Percentiles rank a stretch among this genome's conserved stretches.
Evolutionary conservation across 1,140 invertebrate genomes (phyloP).

Genomic region (Anagrus nilaparvatae): DNA sequence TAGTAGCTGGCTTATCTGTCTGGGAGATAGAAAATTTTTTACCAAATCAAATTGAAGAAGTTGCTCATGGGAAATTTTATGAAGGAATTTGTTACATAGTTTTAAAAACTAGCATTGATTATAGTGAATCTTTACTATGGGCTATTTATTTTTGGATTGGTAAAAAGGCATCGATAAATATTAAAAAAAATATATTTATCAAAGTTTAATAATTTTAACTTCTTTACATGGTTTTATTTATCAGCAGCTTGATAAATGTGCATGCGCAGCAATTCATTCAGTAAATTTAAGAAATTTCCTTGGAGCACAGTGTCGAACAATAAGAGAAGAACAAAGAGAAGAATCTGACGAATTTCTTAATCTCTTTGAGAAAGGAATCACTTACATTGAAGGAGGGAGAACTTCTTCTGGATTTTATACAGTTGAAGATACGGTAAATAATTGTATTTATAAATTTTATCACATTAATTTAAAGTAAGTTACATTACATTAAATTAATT

Average conservation of each 20-base stretch:
- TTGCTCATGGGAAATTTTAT: constrained; percentile 95
- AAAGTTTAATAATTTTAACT: constrained; percentile 4
- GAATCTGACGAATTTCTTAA: constrained; percentile 93
- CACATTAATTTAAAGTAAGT: background rate
- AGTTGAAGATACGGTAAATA: constrained; percentile 76
- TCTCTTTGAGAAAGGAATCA: constrained; percentile 85
- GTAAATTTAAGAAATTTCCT: constrained; percentile 95
- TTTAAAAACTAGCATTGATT: constrained; percentile 81
- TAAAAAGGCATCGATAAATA: constrained; percentile 77
- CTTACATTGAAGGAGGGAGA: constrained; percentile 92
- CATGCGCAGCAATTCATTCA: constrained; percentile 97
- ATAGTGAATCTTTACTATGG: constrained; percentile 79
- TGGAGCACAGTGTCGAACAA: constrained; percentile 92
- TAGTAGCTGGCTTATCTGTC: constrained; percentile 71
- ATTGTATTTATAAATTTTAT: constrained; percentile 5
- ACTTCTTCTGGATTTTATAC: constrained; percentile 97
- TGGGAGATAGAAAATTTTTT: constrained; percentile 99
- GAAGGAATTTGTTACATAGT: constrained; percentile 99
- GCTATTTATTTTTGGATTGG: constrained; percentile 99
- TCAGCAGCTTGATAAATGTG: constrained; percentile 84
- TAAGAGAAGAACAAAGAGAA: constrained; percentile 92
- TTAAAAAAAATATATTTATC: background rate
- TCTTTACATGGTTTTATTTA: constrained; percentile 8
- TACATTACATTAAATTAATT: background rate
- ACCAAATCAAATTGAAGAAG: constrained; percentile 86